Evolutionary conservation across 2,113 vertebrate genomes (phyloP), one percentile per base, ranked within the genome.

Genomic region (Erinaceus europaeus): DNA sequence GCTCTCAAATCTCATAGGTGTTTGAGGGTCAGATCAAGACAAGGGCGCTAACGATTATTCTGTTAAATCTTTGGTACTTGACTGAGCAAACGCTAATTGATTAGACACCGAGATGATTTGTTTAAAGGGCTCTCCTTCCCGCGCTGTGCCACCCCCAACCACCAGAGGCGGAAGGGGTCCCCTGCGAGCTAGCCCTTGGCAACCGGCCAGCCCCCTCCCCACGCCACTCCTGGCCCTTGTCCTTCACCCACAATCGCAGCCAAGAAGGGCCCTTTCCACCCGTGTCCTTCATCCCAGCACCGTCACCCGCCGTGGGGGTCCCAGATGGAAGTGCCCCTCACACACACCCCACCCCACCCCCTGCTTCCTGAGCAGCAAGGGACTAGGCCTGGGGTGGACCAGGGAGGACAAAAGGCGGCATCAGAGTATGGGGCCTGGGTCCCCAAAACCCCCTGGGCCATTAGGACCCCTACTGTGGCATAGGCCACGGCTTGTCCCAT

Each of bases 11-110:
- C 96, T 93, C 88, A 94, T 83, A 95, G 96, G 95, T 95, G 95
- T 96, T 96, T 95, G 92, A 57, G 93, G 95, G 96, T 97, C 96
- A 97, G 96, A 97, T 96, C 95, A 95, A 97, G 97, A 97, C 96
- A 95, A 96, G 91, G 94, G 94, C 78, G 76, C 89, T 96, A 97
- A 96, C 94, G 96, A 96, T 96, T 96, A 96, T 96, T 97, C 96
- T 94, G 96, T 97, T 96, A 95, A 96, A 96, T 96, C 96, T 95
- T 93, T 93, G 95, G 97, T 86, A 96, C 95, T 97, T 96, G 96
- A 94, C 95, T 97, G 94, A 83, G 90, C 94, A 94, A 96, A 94
- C 94, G 91, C 96, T 90, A 95, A 97, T 96, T 96, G 96, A 97
- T 96, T 95, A 96, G 96, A 90, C 96, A 95, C 96, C 96, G 93